phyloP scores from a whole-genome alignment of 2,113 vertebrate genomes.

The Aepyceros melampus region DNA sequence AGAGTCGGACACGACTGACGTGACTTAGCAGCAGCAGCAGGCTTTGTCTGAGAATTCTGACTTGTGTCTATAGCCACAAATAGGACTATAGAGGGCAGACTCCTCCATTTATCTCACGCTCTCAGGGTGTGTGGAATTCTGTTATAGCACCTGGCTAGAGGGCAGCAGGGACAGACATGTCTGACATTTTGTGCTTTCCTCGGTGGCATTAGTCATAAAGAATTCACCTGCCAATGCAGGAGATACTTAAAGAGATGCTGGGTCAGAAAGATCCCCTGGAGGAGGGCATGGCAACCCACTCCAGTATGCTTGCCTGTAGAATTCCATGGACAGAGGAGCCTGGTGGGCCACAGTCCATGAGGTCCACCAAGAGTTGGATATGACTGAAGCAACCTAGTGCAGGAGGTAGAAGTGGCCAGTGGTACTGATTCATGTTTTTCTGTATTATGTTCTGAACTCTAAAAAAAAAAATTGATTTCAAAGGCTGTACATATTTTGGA shows the following conservation, averaged over 20 bases:
- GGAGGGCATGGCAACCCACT: neutral
- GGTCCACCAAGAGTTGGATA: neutral
- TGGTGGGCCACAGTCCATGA: neutral
- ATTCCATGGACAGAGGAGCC: neutral
- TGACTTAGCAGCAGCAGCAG: too few relatives aligned
- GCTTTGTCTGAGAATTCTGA: too few relatives aligned
- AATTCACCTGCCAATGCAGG: neutral
- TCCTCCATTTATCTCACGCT: neutral
- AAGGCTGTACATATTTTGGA: neutral
- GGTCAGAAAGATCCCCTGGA: neutral
- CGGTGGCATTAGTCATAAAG: neutral
- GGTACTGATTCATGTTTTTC: neutral
- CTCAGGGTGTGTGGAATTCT: neutral
- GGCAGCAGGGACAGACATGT: neutral
- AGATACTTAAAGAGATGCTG: neutral
- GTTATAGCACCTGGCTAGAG: neutral
- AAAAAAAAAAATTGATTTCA: neutral
- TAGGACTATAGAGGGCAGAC: neutral
- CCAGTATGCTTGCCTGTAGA: neutral
- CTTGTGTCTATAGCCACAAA: neutral
- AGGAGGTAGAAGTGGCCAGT: neutral
- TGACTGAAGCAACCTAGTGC: neutral
- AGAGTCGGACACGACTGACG: too few relatives aligned
- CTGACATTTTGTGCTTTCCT: neutral
- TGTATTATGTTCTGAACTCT: neutral